Base-by-base conservation (phyloP, 1,140 invertebrate genomes). In the Drosophila guanche region DNA sequence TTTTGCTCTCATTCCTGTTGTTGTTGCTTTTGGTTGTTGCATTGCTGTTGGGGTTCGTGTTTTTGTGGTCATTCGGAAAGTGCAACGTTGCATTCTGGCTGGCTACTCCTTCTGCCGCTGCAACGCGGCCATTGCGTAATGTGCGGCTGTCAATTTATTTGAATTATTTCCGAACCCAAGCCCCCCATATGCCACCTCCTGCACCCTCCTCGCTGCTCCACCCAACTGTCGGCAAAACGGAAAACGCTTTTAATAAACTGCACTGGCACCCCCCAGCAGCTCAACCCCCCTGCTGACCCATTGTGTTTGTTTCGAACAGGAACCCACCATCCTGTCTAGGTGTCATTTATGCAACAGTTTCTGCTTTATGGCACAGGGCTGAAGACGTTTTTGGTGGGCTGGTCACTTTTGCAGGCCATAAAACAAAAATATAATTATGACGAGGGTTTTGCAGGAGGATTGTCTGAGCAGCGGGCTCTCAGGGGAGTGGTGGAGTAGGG, bases 271-370 rank as follows among this genome's bases (percentile, higher is more conserved):
- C 53, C 5, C 10, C 23, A n/a, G 47, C 27, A 43, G 54, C 42
- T 14, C 14, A 10, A 3, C 10, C 33, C 27, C 14, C 14, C 48
- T 23, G n/a, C 43, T 41, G 20, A 12, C 46, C 55, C 45, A 33
- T 4, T n/a, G 8, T n/a, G 33, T 41, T n/a, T 51, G 33, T 41
- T n/a, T 51, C 42, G 14, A 14, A 12, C 53, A n/a, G 53, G 5
- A 25, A 20, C 16, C 20, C 14, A 43, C 29, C 60, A 56, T 58
- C 22, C 68, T 45, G 45, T 73, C 77, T 81, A 86, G 83, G 83
- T 86, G 83, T 88, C 81, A 81, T 81, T 88, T 86, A 77, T 86
- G 81, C 81, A 86, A 86, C 81, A 86, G 83, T 88, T 86, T 86
- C 73, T 81, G 69, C 68, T 86, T 86, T 86, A 86, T 70, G 78